Evolutionary conservation across 2,888 invertebrate species (phyloP), one percentile per base, ranked within the genome.

Genomic region (Metopia argyrocephala): DNA sequence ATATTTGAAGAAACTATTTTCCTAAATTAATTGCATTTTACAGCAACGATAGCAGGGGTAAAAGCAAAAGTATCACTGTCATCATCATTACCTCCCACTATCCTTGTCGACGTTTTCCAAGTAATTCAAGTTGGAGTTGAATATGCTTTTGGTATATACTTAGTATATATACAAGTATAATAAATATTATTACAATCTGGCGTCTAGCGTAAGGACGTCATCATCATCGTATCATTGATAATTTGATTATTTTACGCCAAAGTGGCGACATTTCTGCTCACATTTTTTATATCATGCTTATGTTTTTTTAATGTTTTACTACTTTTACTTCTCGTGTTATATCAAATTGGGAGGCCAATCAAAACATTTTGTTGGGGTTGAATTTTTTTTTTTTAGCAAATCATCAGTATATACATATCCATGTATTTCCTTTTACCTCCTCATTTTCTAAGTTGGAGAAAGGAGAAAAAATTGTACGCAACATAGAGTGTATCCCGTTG

Each of bases 401-500:
- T 64, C n/a, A 64, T 69, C 27, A 48, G 48, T 48, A 48, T 25
- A 25, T 59, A 62, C 52, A 52, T 52, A 75, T 45, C 20, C 64
- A 54, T 25, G 15, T 62, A 12, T 31, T 38, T 31, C 38, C 38
- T 38, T 38, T 15, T 15, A 15, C 38, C 12, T 38, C 38, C 38
- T 38, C 15, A 9, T 38, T 18, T 31, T 38, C 1, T 23, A 15
- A 12, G 38, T 25, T 52, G 66, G 38, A 54, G 61, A 28, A 48
- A 28, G 27, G 25, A 74, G 57, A 23, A n/a, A 5, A 27, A 15
- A 27, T n/a, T 48, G n/a, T 20, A 50, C 23, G n/a, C 25, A 50
- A 25, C 7, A 68, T 21, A 54, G 21, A 69, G 62, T 66, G 80
- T 79, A 70, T 84, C 84, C 84, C 85, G 85, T 84, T 75, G 85